Evolutionary conservation across 2,113 vertebrate genomes (phyloP).

Genomic region (Anolis sagrei): DNA sequence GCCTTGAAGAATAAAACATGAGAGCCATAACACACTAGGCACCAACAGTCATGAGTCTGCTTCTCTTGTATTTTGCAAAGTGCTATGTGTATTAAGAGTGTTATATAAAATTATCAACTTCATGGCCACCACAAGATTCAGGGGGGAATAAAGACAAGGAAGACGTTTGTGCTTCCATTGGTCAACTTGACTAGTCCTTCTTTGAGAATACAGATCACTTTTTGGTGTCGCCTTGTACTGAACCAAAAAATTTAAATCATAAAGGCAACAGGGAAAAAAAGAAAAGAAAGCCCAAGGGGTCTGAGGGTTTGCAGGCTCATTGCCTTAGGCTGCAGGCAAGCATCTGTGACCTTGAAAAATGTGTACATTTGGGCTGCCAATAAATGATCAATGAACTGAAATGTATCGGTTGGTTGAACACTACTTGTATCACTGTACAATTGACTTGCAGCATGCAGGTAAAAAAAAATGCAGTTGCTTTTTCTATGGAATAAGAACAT

Average conservation of each 20-base stretch:
- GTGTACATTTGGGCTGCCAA: neutral
- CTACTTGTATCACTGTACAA: constrained; percentile 11
- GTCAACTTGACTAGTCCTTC: neutral
- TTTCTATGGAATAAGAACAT: constrained; percentile 62
- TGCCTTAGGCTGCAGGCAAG: neutral
- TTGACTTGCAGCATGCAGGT: constrained; percentile 40
- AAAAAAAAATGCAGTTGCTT: constrained; percentile 37
- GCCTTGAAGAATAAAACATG: too few species aligned
- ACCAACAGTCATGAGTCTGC: too few species aligned
- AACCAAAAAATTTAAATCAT: neutral
- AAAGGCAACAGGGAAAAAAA: neutral
- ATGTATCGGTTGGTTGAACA: neutral
- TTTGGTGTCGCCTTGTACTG: neutral
- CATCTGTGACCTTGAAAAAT: constrained; percentile 1
- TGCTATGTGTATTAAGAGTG: too few species aligned
- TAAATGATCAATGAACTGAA: neutral
- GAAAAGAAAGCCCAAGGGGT: neutral
- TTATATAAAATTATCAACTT: too few species aligned
- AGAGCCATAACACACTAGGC: too few species aligned
- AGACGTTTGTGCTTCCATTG: too few species aligned
- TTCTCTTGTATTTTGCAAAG: too few species aligned
- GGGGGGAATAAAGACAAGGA: too few species aligned
- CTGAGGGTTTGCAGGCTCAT: neutral
- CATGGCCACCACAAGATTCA: too few species aligned
- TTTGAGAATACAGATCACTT: neutral